A percentile compares a stretch with the other conserved stretches of the same genome.
Conservation (phyloP, 1,140 invertebrate species). For the Brachionus plicatilis region DNA sequence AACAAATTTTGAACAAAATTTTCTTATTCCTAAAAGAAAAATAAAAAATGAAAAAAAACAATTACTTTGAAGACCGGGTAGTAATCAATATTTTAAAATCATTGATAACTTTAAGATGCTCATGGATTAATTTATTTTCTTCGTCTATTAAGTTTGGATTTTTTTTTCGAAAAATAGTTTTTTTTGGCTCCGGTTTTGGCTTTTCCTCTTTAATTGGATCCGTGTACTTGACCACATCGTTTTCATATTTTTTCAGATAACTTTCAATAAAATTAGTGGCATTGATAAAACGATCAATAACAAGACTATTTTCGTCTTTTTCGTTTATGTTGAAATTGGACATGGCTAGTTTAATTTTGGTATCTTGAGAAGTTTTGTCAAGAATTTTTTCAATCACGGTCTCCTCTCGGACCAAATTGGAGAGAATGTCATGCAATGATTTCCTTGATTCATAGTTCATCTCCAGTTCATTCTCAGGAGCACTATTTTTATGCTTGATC, state of each 20-base stretch:
- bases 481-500: neutral
- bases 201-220: neutral
- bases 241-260: conserved; percentile 19
- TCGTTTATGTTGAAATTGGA: conserved; percentile 15
- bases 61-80: neutral
- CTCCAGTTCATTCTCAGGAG: neutral
- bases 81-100: conserved; percentile 12
- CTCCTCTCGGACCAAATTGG: neutral
- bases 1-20: neutral
- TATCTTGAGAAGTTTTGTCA: neutral
- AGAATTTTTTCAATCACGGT: neutral
- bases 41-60: neutral
- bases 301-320: neutral
- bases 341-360: neutral
- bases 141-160: neutral
- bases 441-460: neutral
- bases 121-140: neutral
- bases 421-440: neutral
- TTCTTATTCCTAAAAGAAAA: neutral
- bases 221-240: neutral
- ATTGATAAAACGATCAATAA: neutral
- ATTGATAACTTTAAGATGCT: conserved; percentile 4
- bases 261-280: neutral
- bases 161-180: neutral
- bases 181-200: neutral